Evolutionary conservation across 1,140 invertebrate genomes (phyloP), one percentile per base, ranked within the genome.

Genomic region (Leucophenga varia): DNA sequence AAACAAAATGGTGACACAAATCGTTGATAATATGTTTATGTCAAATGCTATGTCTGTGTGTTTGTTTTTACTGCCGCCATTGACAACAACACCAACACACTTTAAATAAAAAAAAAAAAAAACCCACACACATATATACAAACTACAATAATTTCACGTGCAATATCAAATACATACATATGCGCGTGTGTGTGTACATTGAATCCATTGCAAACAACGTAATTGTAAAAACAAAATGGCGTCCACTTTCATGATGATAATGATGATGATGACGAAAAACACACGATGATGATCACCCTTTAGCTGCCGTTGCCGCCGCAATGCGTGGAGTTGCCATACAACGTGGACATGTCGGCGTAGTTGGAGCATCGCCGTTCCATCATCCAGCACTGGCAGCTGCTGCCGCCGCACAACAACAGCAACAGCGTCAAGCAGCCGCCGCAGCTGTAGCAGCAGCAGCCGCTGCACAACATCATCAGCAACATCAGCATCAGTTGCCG

Each of bases 291-390:
- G n/a, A n/a, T n/a, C n/a, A n/a, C n/a, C n/a, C n/a, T n/a, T n/a
- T 49, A 72, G 69, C 69, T 47, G 69, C 68, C 53, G 70, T 75
- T 50, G 86, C 85, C 63, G 84, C 86, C 68, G 87, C 81, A 44
- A 71, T 84, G 57, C 75, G 81, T 69, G 86, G 87, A 67, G 86
- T 80, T 46, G 76, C 79, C 47, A 84, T 88, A 55, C 86, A 86
- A 61, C 79, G 86, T 68, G 85, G 86, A 54, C 75, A 85, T 52
- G 78, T 72, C 61, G 69, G 69, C 55, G 71, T 67, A 78, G 81
- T 58, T 72, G 76, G 72, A 54, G 71, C 68, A 78, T 73, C 78
- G 43, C 77, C 78, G 57, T 80, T 82, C 52, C 77, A 82, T 73
- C 81, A 82, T 72, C 78, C 80, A 46, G 77, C 79, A 61, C 81